Conservation (phyloP, 2,797 vertebrate genomes). For the Aselliscus stoliczkanus region DNA sequence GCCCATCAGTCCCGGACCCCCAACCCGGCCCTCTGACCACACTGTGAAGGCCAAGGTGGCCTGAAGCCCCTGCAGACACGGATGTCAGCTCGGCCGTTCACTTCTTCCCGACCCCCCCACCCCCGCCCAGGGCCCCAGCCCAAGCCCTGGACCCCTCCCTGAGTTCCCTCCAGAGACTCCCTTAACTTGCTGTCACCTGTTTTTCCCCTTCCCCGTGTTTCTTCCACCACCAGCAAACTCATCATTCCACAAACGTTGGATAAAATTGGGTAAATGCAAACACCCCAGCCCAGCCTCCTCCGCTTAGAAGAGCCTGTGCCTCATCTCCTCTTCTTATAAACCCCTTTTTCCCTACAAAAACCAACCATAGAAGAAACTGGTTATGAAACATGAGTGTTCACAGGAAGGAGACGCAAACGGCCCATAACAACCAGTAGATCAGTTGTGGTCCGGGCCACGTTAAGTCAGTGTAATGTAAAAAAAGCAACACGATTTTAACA, state of each 20-base stretch:
- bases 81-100: rapidly evolving
- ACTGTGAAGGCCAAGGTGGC: neutral
- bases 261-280: neutral
- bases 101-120: too few species aligned
- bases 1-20: neutral
- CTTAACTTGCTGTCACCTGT: neutral
- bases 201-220: neutral
- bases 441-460: neutral
- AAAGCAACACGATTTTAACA: neutral
- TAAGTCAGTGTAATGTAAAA: neutral
- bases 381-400: neutral
- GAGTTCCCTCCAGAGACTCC: neutral
- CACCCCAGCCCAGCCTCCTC: neutral
- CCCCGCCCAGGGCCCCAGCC: too few species aligned
- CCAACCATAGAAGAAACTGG: neutral
- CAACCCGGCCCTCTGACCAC: too few species aligned
- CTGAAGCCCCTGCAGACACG: neutral
- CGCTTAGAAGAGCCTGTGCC: neutral
- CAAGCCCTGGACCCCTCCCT: too few species aligned
- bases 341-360: neutral
- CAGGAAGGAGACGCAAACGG: neutral
- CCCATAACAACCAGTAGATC: neutral
- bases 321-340: neutral
- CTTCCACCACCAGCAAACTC: neutral
- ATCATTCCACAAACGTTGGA: neutral